Percentiles rank a stretch among this genome's conserved stretches.
These are phyloP conservation scores for Stenotaenia linearis DNA, from an alignment of 2,888 invertebrate species.

Conservation along the genomic window DNA sequence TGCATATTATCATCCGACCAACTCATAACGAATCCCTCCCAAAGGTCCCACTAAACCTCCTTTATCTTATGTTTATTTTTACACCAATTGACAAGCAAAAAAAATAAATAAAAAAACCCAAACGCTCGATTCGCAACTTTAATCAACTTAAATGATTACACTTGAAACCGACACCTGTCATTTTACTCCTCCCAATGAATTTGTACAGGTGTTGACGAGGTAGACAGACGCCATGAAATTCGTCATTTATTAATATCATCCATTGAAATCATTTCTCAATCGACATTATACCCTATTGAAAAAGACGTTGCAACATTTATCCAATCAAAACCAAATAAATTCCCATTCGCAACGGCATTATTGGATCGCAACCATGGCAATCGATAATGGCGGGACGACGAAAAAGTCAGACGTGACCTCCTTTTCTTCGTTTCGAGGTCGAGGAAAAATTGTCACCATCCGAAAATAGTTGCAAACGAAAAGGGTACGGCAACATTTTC, in stretches of 20 bases:
- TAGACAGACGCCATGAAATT: background rate
- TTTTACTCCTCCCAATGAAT: background rate
- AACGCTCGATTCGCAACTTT: background rate
- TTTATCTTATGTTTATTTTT: background rate
- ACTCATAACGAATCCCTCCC: background rate
- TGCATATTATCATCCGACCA: background rate
- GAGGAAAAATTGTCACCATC: too few relatives aligned
- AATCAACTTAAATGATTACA: background rate
- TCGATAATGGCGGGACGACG: too few relatives aligned
- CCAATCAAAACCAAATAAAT: too few relatives aligned
- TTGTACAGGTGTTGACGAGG: background rate
- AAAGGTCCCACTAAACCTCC: background rate
- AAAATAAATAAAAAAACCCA: too few relatives aligned
- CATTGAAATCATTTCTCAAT: background rate
- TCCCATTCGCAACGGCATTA: too few relatives aligned
- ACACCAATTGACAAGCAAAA: background rate
- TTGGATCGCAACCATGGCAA: too few relatives aligned
- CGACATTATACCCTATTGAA: too few relatives aligned
- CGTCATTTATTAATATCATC: background rate
- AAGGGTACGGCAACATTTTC: background rate
- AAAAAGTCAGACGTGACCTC: too few relatives aligned
- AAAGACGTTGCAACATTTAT: background rate
- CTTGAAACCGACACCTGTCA: background rate
- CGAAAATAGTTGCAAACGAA: background rate
- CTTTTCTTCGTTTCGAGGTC: too few relatives aligned